These are phyloP conservation scores for Dicrostonyx torquatus DNA, from an alignment of 2,797 vertebrate genomes.

Conservation along the genomic window DNA sequence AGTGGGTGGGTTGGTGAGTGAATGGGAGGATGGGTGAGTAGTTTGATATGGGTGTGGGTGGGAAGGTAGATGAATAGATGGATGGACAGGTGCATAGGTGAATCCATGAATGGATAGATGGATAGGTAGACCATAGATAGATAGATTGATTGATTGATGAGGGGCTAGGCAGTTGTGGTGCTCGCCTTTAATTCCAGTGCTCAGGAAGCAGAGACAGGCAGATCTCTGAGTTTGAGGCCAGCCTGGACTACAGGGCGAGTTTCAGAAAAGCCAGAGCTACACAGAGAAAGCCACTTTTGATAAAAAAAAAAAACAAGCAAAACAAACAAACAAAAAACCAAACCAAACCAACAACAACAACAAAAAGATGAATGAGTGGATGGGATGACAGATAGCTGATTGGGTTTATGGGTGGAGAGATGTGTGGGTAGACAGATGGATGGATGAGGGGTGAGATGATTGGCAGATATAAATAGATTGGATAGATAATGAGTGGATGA, in stretches of 20 bases:
- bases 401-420: neutral
- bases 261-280: neutral
- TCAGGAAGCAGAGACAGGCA: neutral
- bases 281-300: neutral
- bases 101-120: rapidly evolving
- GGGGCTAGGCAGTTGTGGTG: neutral
- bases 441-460: neutral
- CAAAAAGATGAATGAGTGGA: neutral
- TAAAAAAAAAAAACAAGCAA: neutral
- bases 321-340: neutral
- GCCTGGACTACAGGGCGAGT: neutral
- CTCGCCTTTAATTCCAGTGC: neutral
- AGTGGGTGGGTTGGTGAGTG: neutral
- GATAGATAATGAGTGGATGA: neutral
- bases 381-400: neutral
- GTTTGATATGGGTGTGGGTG: rapidly evolving
- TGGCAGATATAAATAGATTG: neutral
- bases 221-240: neutral
- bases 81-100: rapidly evolving
- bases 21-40: rapidly evolving
- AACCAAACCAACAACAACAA: neutral
- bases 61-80: rapidly evolving
- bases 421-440: neutral
- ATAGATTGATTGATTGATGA: neutral
- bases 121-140: rapidly evolving